Conservation (phyloP, 64 coral and sea anemone genomes). For the Stylophora pistillata region DNA sequence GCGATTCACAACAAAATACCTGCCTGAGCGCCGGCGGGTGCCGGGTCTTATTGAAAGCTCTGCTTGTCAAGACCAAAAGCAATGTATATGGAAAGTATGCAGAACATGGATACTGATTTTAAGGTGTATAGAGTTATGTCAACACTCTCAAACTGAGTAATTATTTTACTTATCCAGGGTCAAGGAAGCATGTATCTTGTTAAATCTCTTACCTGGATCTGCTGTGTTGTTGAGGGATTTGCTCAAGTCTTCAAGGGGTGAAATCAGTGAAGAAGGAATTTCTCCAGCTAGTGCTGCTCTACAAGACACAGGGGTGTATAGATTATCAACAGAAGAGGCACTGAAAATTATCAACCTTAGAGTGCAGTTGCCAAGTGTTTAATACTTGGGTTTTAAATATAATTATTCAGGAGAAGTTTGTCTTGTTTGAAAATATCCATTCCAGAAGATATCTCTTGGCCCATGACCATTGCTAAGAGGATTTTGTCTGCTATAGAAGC, state of each 20-base stretch:
- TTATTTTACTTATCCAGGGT: conserved; percentile 30
- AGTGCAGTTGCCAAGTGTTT: conserved; percentile 61
- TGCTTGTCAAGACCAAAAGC: too few relatives aligned
- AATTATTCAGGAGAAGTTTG: not conserved
- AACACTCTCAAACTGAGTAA: not conserved
- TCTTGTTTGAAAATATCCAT: too few relatives aligned
- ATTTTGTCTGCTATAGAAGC: too few relatives aligned
- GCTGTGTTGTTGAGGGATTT: conserved; percentile 61
- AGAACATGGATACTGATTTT: too few relatives aligned
- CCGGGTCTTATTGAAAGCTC: too few relatives aligned
- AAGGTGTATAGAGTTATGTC: too few relatives aligned
- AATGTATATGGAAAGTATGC: too few relatives aligned
- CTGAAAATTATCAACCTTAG: conserved; percentile 64
- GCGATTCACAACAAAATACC: too few relatives aligned
- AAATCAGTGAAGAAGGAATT: not conserved
- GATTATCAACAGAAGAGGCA: conserved; percentile 44
- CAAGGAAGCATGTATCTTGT: conserved; percentile 75
- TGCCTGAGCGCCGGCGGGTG: too few relatives aligned
- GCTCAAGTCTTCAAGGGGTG: conserved; percentile 16
- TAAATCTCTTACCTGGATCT: conserved; percentile 80
- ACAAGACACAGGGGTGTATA: conserved; percentile 70
- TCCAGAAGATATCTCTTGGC: too few relatives aligned
- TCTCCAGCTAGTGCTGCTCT: conserved; percentile 20
- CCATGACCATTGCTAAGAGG: too few relatives aligned
- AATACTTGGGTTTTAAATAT: not conserved